phyloP scores from a whole-genome alignment of 1,140 invertebrate genomes.

The Cyclina sinensis region DNA sequence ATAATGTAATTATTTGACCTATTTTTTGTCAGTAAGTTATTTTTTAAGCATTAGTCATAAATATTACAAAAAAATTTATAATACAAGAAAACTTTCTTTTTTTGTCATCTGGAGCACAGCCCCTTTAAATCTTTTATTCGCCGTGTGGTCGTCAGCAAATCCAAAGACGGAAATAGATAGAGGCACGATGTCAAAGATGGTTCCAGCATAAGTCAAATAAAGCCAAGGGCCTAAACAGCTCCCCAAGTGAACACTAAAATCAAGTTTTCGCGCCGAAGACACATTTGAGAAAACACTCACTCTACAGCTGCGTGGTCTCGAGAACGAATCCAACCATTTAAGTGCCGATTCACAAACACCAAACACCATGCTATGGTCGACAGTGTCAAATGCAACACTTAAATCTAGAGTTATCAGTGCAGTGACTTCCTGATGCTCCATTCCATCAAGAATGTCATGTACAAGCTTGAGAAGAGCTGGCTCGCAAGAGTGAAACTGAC shows the following conservation, averaged over 20 bases:
- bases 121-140: no score
- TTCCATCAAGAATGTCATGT: no score
- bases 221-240: conserved; percentile 45
- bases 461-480: conserved; percentile 56
- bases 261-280: conserved; percentile 3
- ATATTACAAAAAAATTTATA: no score
- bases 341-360: neutral
- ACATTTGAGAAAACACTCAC: neutral
- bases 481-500: conserved; percentile 36
- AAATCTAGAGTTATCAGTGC: no score
- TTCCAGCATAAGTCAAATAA: conserved; percentile 35
- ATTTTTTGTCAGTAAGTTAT: no score
- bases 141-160: conserved; percentile 38
- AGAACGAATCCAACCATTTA: conserved; percentile 16
- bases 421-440: no score
- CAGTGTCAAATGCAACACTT: no score
- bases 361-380: conserved; percentile 13
- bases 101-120: no score
- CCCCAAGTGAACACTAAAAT: conserved; percentile 14
- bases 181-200: conserved; percentile 12
- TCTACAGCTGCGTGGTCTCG: conserved; percentile 22
- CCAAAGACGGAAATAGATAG: conserved; percentile 27
- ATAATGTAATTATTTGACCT: no score
- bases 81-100: no score
- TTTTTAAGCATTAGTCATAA: no score